Evolutionary conservation across 2,888 invertebrate genomes (phyloP), one percentile per base, ranked within the genome.

Genomic region (Lymantria monacha): DNA sequence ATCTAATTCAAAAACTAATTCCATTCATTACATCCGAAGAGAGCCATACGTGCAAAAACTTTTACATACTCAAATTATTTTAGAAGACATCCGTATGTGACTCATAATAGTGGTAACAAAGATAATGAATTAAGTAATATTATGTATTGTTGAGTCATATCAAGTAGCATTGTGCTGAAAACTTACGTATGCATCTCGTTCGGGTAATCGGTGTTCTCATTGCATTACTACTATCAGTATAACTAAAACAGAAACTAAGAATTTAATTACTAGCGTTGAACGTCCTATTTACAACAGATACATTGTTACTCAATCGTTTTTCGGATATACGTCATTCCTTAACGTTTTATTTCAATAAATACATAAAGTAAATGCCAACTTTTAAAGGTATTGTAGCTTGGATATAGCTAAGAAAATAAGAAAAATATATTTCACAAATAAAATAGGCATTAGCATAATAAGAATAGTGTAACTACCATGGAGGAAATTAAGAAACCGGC

Each of bases 81-180:
- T 9, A 1, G 42, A 33, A 53, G 53, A 59, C 49, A 55, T 59
- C 52, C 56, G 51, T 45, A 50, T 37, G 31, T 68, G 66, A 69
- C 59, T 47, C 66, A 62, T 54, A 44, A 41, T 14, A 12, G 9
- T 43, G 31, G 9, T 43, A 48, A 53, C 54, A 53, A 53, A 55
- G 44, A 51, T 43, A 50, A 54, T 57, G 41, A 57, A 55, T 69
- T 57, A 53, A 57, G 59, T 54, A 55, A 54, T 48, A 53, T 51
- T 38, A 43, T 48, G 40, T 37, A 46, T 31, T 41, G 53, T 51
- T 69, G 67, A 69, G 13, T 69, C 69, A 69, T 22, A 55, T 48
- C 12, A 30, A 56, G 22, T 44, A 47, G 51, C 38, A 51, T 48
- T 55, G 48, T 56, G 43, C 49, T 53, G 47, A 48, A 60, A 53